Evolutionary conservation across 2,797 vertebrate species (phyloP).

Genomic region (Macrochelys suwanniensis): DNA sequence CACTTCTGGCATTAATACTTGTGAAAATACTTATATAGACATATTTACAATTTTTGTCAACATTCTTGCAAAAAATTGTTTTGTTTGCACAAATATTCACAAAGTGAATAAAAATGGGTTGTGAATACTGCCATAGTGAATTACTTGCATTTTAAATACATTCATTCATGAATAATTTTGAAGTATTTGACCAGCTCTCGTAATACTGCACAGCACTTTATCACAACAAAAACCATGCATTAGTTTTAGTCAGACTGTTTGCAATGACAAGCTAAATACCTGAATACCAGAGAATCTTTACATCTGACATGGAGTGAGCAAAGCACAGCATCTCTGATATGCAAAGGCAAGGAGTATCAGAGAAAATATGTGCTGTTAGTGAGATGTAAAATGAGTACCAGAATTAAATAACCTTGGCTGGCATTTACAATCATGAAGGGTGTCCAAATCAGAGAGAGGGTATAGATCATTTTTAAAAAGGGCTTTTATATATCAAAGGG

Average conservation of each 20-base stretch:
- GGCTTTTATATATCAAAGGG: slow-evolving; percentile 49
- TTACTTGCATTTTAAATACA: neutral
- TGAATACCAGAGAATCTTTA: neutral
- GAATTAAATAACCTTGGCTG: slow-evolving; percentile 44
- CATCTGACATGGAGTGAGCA: neutral
- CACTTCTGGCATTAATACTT: neutral
- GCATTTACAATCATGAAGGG: neutral
- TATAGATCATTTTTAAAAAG: slow-evolving; percentile 40
- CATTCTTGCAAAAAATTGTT: neutral
- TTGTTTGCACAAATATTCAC: neutral
- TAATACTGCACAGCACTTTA: neutral
- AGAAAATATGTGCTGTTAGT: neutral
- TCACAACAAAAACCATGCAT: neutral
- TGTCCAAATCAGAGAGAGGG: slow-evolving; percentile 37
- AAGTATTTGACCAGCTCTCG: neutral
- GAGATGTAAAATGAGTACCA: slow-evolving; percentile 5
- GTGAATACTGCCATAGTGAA: neutral
- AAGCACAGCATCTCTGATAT: neutral
- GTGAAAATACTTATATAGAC: neutral
- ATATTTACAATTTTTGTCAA: neutral
- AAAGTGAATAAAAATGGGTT: neutral
- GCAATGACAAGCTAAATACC: neutral
- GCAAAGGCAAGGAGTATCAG: neutral
- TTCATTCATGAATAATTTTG: neutral
- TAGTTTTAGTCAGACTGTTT: neutral